These are phyloP conservation scores for Pseudomyrmex concolor DNA, from an alignment of 1,140 invertebrate species.

Conservation along the genomic window DNA sequence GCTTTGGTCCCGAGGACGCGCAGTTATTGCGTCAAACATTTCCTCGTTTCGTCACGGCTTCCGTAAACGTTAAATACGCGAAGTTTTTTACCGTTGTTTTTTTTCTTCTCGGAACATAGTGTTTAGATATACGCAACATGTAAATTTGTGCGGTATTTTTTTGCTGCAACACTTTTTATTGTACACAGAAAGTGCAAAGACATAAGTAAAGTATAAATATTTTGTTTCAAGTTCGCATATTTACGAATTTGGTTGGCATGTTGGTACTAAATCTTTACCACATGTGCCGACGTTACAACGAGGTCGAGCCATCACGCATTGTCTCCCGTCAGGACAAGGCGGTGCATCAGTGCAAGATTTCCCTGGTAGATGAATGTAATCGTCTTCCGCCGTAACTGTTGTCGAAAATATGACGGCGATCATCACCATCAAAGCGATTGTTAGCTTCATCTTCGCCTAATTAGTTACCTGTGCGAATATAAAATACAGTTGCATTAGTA, in stretches of 20 bases:
- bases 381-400: constrained; percentile 26
- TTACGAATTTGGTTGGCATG: constrained; percentile 60
- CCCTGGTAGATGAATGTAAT: constrained; percentile 73
- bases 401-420: constrained; percentile 49
- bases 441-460: constrained; percentile 46
- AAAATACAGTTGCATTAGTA: background rate
- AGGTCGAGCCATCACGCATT: constrained; percentile 70
- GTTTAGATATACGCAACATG: background rate
- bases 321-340: constrained; percentile 67
- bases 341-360: constrained; percentile 72
- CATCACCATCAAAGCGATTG: constrained; percentile 40
- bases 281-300: constrained; percentile 72
- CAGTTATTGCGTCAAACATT: background rate
- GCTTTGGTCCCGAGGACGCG: background rate
- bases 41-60: background rate
- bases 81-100: background rate
- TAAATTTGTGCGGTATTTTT: background rate
- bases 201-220: background rate
- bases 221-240: background rate
- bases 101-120: no score
- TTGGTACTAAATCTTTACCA: constrained; percentile 64
- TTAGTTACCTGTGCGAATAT: background rate
- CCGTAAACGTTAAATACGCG: background rate
- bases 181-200: background rate
- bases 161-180: constrained; percentile 22